A percentile compares a stretch with the other conserved stretches of the same genome.
phyloP scores from a whole-genome alignment of 2,113 vertebrate genomes.

The Crocuta crocuta region DNA sequence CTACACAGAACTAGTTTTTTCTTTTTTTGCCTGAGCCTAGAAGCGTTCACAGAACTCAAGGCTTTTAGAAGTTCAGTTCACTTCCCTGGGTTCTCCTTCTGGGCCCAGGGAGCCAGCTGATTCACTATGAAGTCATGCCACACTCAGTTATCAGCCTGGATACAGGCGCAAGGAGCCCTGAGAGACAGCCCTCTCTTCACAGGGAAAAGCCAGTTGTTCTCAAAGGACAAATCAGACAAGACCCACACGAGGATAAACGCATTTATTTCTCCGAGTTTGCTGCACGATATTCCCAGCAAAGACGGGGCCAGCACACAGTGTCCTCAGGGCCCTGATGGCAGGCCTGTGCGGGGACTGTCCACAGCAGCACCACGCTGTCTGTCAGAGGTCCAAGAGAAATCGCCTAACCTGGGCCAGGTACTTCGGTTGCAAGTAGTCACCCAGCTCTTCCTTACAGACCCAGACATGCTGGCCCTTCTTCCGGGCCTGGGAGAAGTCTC shows the following conservation, averaged over 20 bases:
- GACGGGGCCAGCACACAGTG: neutral
- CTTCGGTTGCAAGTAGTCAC: slow-evolving; percentile 90
- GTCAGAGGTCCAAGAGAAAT: slow-evolving; percentile 91
- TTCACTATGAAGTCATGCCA: neutral
- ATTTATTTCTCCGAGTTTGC: slow-evolving; percentile 78
- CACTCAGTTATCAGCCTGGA: neutral
- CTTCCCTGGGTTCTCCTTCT: neutral
- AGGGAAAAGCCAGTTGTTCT: neutral
- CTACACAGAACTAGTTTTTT: neutral
- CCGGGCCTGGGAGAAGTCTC: slow-evolving; percentile 65
- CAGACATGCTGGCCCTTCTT: slow-evolving; percentile 87
- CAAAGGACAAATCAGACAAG: slow-evolving; percentile 30
- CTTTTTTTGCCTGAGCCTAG: neutral
- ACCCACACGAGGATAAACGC: slow-evolving; percentile 63
- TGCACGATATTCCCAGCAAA: slow-evolving; percentile 15
- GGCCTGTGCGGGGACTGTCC: neutral
- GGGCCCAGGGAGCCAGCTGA: neutral
- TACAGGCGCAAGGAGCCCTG: neutral
- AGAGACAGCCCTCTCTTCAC: neutral
- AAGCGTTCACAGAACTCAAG: neutral
- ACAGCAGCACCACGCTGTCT: neutral
- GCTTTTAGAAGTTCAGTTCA: neutral
- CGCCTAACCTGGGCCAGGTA: slow-evolving; percentile 92
- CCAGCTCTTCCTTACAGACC: slow-evolving; percentile 93
- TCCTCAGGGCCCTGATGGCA: neutral